These are phyloP conservation scores for Dipodomys ordii DNA, from an alignment of 2,113 vertebrate genomes.

Conservation along the genomic window DNA sequence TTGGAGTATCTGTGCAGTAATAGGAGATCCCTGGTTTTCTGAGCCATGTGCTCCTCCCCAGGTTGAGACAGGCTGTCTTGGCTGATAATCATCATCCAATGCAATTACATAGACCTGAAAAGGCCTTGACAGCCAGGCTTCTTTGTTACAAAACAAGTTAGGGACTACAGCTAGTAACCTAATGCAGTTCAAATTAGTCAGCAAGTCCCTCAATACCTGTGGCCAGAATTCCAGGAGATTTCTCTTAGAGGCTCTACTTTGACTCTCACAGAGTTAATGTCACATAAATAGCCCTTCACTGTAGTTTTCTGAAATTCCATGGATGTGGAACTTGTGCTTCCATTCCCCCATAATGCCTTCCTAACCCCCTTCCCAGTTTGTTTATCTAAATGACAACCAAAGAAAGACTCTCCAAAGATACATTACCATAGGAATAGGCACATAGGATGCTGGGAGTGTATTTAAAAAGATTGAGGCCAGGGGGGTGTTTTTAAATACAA, in stretches of 20 bases:
- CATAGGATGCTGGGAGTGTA: background rate
- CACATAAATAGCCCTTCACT: background rate
- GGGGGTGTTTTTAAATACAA: background rate
- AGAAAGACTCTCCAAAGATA: background rate
- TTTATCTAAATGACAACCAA: background rate
- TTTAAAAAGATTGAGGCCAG: background rate
- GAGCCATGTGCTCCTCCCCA: background rate
- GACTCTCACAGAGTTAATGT: background rate
- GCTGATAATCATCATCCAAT: background rate
- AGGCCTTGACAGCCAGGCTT: background rate
- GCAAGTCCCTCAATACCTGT: background rate
- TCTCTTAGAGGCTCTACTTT: background rate
- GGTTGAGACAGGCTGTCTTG: accelerated
- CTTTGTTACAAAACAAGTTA: background rate
- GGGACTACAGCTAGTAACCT: background rate
- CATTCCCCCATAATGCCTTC: background rate
- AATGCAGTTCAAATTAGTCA: background rate
- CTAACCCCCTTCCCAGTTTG: background rate
- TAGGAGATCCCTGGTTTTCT: background rate
- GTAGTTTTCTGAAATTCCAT: background rate
- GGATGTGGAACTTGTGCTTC: background rate
- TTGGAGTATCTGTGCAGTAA: background rate
- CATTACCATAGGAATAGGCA: background rate
- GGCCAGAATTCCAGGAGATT: slow-evolving; percentile 1
- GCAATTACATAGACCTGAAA: background rate